These are phyloP conservation scores for Tachina lurida DNA, from an alignment of 2,888 invertebrate species.

Conservation along the genomic window DNA sequence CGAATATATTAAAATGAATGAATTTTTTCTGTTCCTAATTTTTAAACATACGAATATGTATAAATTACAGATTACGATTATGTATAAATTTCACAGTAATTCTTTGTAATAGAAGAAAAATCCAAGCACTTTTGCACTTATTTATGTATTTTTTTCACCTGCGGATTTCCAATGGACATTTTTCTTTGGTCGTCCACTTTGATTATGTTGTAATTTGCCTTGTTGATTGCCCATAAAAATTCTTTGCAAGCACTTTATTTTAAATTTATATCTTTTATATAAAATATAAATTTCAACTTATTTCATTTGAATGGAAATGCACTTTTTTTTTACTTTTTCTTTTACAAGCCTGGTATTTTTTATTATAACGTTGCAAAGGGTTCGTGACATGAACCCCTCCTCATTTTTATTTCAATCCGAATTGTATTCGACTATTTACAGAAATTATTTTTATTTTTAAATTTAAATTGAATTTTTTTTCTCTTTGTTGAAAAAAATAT, in stretches of 20 bases:
- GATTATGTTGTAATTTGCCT: slow-evolving; percentile 84
- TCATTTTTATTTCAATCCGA: slow-evolving; percentile 37
- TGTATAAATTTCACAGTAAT: slow-evolving; percentile 57
- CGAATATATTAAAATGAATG: slow-evolving; percentile 62
- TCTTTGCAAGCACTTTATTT: slow-evolving; percentile 57
- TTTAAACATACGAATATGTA: slow-evolving; percentile 14
- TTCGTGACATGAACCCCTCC: slow-evolving; percentile 31
- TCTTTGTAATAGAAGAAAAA: slow-evolving; percentile 45
- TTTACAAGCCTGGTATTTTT: slow-evolving; percentile 31
- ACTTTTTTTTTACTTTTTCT: slow-evolving; percentile 57
- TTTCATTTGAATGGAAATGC: slow-evolving; percentile 61
- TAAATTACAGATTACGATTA: slow-evolving; percentile 35
- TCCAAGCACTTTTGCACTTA: not conserved
- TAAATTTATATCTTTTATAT: slow-evolving; percentile 4
- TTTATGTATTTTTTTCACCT: slow-evolving; percentile 85
- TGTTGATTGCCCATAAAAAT: slow-evolving; percentile 86
- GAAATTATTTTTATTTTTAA: not conserved
- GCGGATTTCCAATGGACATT: slow-evolving; percentile 93
- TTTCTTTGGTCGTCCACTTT: slow-evolving; percentile 86
- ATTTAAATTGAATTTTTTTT: slow-evolving; percentile 32
- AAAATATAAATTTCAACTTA: slow-evolving; percentile 44
- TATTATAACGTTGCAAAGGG: slow-evolving; percentile 38
- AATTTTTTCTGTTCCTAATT: slow-evolving; percentile 29
- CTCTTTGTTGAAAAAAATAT: slow-evolving; percentile 26
- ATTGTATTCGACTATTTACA: slow-evolving; percentile 10